Percentiles rank a stretch among this genome's conserved stretches.
These are phyloP conservation scores for Agrochola circellaris DNA, from an alignment of 2,888 invertebrate genomes.

Conservation along the genomic window DNA sequence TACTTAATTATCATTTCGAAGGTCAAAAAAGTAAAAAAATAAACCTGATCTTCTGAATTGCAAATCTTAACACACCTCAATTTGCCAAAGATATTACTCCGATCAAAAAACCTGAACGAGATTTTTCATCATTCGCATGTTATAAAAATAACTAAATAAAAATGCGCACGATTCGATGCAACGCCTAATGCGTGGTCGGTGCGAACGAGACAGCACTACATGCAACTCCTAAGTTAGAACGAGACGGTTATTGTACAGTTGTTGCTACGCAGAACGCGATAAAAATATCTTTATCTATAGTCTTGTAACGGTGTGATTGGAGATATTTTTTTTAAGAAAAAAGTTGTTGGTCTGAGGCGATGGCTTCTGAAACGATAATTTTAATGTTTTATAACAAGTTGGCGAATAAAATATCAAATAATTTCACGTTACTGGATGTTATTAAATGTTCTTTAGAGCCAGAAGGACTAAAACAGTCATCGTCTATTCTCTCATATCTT, in stretches of 20 bases:
- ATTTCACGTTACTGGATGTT: neutral
- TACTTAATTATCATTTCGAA: neutral
- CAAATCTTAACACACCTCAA: conserved; percentile 2
- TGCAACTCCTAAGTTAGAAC: conserved; percentile 17
- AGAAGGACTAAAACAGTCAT: too few species aligned
- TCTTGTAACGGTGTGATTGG: conserved; percentile 30
- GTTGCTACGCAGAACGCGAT: conserved; percentile 41
- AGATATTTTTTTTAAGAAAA: conserved; percentile 29
- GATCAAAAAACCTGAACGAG: conserved; percentile 30
- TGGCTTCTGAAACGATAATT: conserved; percentile 5
- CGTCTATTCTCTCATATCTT: too few species aligned
- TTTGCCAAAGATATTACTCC: conserved; percentile 5
- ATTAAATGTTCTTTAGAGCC: neutral
- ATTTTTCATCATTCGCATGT: conserved; percentile 35
- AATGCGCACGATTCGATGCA: conserved; percentile 55
- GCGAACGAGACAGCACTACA: conserved; percentile 3
- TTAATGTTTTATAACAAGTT: neutral
- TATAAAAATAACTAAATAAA: conserved; percentile 55
- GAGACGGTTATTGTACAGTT: conserved; percentile 39
- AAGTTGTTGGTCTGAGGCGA: conserved; percentile 5
- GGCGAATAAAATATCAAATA: neutral
- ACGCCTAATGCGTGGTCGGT: conserved; percentile 10
- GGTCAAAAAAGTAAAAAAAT: conserved; percentile 3
- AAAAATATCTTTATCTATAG: conserved; percentile 43
- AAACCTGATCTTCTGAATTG: conserved; percentile 13